A percentile compares a stretch with the other conserved stretches of the same genome.
These are phyloP conservation scores for Lepus americanus DNA, from an alignment of 2,113 vertebrate species.

Conservation along the genomic window DNA sequence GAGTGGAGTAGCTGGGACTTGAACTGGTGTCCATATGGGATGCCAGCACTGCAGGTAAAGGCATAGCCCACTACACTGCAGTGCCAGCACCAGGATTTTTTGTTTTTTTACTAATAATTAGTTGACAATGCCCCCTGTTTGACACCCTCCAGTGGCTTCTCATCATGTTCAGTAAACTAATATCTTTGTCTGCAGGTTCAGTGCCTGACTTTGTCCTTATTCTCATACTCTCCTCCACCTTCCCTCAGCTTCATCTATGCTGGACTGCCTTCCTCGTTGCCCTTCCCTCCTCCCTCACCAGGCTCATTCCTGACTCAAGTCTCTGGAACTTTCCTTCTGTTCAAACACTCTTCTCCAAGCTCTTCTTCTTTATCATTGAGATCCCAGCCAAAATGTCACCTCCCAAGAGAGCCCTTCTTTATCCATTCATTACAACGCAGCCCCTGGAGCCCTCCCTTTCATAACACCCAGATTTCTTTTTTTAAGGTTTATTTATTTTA, in stretches of 20 bases:
- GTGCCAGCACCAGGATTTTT: background rate
- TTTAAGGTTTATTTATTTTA: no score
- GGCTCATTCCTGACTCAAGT: background rate
- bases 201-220: background rate
- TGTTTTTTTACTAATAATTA: conserved; percentile 16
- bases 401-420: background rate
- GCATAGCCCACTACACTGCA: no score
- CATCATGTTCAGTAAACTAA: background rate
- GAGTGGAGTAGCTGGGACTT: no score
- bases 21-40: no score
- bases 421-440: background rate
- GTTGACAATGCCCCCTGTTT: background rate
- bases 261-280: background rate
- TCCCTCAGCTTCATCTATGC: background rate
- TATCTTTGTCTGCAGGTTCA: background rate
- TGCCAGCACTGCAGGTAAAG: no score
- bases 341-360: conserved; percentile 32
- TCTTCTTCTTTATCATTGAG: conserved; percentile 11
- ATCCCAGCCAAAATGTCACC: background rate
- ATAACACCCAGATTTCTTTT: background rate
- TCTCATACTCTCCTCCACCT: background rate
- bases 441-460: background rate
- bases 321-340: conserved; percentile 11
- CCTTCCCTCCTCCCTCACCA: background rate
- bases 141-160: background rate